A percentile compares a stretch with the other conserved stretches of the same genome.
Conservation (phyloP, 2,797 vertebrate species). For the Megalops cyprinoides region DNA sequence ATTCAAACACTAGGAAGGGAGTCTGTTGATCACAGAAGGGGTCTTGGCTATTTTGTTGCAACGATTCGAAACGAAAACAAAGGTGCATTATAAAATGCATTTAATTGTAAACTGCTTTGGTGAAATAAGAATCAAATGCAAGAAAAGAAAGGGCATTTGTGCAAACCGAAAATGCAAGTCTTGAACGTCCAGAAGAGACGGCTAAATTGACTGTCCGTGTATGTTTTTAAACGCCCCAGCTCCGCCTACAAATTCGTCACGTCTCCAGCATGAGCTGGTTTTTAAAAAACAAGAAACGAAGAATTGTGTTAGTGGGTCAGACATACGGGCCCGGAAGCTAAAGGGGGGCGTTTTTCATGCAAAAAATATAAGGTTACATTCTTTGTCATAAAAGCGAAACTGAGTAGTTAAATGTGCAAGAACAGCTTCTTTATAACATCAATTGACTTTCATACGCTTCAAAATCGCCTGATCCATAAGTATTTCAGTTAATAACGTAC, state of each 20-base stretch:
- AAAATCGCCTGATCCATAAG: too few species aligned
- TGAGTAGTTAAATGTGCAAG: too few species aligned
- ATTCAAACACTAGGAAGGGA: constrained; percentile 1
- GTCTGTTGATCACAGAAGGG: constrained; percentile 21
- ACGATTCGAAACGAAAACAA: constrained; percentile 16
- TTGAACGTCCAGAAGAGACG: constrained; percentile 30
- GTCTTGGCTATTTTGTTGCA: constrained; percentile 1
- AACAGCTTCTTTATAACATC: too few species aligned
- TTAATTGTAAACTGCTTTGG: background rate
- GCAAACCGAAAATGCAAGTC: background rate
- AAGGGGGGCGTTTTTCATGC: background rate
- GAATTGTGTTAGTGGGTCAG: constrained; percentile 11
- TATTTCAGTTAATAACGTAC: too few species aligned
- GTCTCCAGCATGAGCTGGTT: background rate
- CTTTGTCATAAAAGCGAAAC: too few species aligned
- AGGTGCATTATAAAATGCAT: constrained; percentile 1
- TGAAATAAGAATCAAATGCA: background rate
- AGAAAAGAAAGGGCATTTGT: too few species aligned
- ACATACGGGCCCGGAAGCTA: background rate
- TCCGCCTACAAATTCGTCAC: constrained; percentile 62
- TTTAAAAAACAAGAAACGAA: background rate
- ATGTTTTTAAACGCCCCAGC: constrained; percentile 55
- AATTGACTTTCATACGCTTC: too few species aligned
- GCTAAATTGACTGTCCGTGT: constrained; percentile 29
- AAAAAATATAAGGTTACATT: too few species aligned